These are phyloP conservation scores for Serranus cabrilla DNA, from an alignment of 2,797 vertebrate species.

Conservation along the genomic window DNA sequence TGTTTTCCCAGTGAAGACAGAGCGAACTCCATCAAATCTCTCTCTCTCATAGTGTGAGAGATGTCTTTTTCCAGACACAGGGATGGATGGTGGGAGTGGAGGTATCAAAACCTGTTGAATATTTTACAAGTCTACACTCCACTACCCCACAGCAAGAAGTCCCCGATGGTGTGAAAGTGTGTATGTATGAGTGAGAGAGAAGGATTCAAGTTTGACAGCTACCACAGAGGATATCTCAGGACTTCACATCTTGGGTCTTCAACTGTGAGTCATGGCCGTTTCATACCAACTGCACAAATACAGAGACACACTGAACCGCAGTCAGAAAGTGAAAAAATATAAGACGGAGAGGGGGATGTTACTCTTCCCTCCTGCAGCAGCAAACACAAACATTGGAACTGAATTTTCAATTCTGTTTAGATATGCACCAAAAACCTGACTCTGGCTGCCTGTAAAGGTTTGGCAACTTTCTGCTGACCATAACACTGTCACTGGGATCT, in stretches of 20 bases:
- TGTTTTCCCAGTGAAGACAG: constrained; percentile 47
- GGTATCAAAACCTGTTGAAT: constrained; percentile 74
- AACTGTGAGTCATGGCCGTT: constrained; percentile 58
- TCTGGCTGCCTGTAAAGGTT: not conserved
- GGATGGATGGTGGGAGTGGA: constrained; percentile 44
- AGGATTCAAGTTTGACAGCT: constrained; percentile 67
- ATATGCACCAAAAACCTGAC: constrained; percentile 20
- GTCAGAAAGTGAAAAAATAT: constrained; percentile 35
- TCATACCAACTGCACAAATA: constrained; percentile 53
- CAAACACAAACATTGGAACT: constrained; percentile 34
- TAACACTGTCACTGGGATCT: not conserved
- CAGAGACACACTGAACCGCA: constrained; percentile 37
- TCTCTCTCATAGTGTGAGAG: constrained; percentile 44
- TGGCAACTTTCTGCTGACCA: not conserved
- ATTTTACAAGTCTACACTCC: constrained; percentile 68
- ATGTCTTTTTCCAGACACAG: constrained; percentile 58
- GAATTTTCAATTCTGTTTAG: constrained; percentile 37
- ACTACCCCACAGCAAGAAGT: constrained; percentile 65
- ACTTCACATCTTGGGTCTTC: constrained; percentile 60
- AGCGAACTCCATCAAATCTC: constrained; percentile 56
- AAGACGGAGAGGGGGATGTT: constrained; percentile 17
- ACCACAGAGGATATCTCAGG: constrained; percentile 60
- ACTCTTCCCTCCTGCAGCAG: constrained; percentile 24
- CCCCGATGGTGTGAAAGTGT: constrained; percentile 48
- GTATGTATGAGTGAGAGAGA: constrained; percentile 23